Evolutionary conservation across 2,888 invertebrate species (phyloP), one percentile per base, ranked within the genome.

Genomic region (Anoplius nigerrimus): DNA sequence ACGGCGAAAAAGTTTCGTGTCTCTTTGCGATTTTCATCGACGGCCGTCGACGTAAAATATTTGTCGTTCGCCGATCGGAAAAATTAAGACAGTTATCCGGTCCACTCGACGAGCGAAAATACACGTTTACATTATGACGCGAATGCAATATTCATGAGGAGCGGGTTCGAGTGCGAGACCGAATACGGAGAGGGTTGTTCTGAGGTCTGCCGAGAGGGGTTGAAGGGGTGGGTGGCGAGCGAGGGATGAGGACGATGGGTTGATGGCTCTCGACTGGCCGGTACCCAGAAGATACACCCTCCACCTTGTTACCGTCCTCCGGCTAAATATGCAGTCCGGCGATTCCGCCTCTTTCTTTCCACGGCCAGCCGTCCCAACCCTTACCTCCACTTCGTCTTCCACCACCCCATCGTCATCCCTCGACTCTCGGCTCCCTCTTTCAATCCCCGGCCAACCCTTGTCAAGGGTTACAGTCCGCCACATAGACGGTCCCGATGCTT

Each of bases 61-160:
- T n/a, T n/a, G n/a, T n/a, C n/a, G 27, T 27, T 27, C 27, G 4
- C 27, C 6, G 27, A 27, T 27, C 27, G 6, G 27, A 5, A 27
- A 6, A 27, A 27, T 13, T 6, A 13, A 6, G 11, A 34, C 11
- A 3, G 11, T 24, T 24, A 34, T 34, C 11, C 2, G 34, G 8
- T 34, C n/a, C 34, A 34, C 34, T 34, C 11, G 34, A 3, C 11
- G 6, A 13, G 34, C 34, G 11, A 34, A 34, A 34, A 34, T 20
- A n/a, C 22, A 42, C 56, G 45, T 65, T 21, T 43, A 22, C 56
- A 55, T 64, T 70, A 80, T 76, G 78, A 80, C 72, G 69, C 62
- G 70, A n/a, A 78, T 81, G 78, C 67, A 79, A 81, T 79, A 83
- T 83, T 82, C 79, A 82, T 82, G 73, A 69, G 24, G 60, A 34